These are phyloP conservation scores for Pyrocephalus nanus DNA, from an alignment of 2,797 vertebrate genomes.

Conservation along the genomic window DNA sequence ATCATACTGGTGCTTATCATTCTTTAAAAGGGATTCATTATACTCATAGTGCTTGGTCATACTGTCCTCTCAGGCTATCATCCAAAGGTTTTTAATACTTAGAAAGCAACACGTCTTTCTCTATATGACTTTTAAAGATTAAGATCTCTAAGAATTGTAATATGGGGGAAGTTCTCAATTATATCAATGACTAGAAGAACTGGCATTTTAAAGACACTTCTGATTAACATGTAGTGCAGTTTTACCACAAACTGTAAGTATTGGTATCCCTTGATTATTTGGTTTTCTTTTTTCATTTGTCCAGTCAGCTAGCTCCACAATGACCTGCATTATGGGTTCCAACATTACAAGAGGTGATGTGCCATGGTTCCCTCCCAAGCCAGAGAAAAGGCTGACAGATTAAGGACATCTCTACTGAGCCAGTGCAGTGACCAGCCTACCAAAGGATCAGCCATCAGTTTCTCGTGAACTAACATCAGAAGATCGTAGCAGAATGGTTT, in stretches of 20 bases:
- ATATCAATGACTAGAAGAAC: neutral
- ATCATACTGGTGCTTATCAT: neutral
- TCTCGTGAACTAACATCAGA: neutral
- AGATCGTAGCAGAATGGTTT: neutral
- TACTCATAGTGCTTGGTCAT: neutral
- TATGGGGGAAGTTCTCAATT: neutral
- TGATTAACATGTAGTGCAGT: neutral
- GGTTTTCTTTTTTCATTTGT: neutral
- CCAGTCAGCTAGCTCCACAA: neutral
- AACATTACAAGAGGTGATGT: neutral
- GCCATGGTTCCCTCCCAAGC: accelerated
- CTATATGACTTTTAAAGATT: neutral
- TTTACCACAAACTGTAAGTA: neutral
- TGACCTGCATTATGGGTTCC: neutral
- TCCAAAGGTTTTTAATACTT: neutral
- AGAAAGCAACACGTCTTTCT: neutral
- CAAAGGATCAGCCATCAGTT: neutral
- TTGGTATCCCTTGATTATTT: neutral
- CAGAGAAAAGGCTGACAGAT: neutral
- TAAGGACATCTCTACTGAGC: neutral
- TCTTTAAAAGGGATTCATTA: neutral
- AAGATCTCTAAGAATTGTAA: neutral
- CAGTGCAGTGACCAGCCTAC: neutral
- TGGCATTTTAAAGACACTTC: neutral
- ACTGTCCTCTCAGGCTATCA: neutral